These are phyloP conservation scores for Peromyscus maniculatus DNA, from an alignment of 2,113 vertebrate species.

Conservation along the genomic window DNA sequence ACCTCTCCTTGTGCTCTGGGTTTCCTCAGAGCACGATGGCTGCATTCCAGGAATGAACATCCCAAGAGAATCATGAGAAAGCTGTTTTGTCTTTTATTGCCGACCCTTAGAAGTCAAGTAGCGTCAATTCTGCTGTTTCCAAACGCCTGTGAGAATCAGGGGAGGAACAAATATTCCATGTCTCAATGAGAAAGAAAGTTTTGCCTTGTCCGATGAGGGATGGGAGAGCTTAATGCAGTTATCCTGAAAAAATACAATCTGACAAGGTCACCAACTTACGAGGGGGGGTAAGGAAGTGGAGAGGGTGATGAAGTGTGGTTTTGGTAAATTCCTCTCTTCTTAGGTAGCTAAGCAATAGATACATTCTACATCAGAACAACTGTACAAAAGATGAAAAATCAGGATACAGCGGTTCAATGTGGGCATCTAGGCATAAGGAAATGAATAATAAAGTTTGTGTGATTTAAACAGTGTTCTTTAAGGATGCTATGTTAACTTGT, in stretches of 20 bases:
- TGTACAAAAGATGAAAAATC: neutral
- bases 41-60: constrained; percentile 34
- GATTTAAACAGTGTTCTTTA: neutral
- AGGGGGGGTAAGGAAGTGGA: neutral
- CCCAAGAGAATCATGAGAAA: constrained; percentile 59
- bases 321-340: constrained; percentile 19
- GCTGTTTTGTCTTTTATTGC: constrained; percentile 47
- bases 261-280: neutral
- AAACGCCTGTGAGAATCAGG: neutral
- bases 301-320: neutral
- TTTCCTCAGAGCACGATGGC: constrained; percentile 53
- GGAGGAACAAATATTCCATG: neutral
- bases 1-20: constrained; percentile 35
- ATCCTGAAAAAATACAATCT: constrained; percentile 15
- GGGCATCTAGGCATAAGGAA: neutral
- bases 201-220: neutral
- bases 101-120: constrained; percentile 29
- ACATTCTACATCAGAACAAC: neutral
- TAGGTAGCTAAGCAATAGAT: neutral
- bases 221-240: neutral
- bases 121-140: constrained; percentile 33
- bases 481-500: neutral
- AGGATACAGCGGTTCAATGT: neutral
- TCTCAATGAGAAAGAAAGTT: neutral
- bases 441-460: neutral